Percentiles rank a stretch among this genome's conserved stretches.
phyloP scores from a whole-genome alignment of 2,797 vertebrate species.

The Oreortyx pictus region DNA sequence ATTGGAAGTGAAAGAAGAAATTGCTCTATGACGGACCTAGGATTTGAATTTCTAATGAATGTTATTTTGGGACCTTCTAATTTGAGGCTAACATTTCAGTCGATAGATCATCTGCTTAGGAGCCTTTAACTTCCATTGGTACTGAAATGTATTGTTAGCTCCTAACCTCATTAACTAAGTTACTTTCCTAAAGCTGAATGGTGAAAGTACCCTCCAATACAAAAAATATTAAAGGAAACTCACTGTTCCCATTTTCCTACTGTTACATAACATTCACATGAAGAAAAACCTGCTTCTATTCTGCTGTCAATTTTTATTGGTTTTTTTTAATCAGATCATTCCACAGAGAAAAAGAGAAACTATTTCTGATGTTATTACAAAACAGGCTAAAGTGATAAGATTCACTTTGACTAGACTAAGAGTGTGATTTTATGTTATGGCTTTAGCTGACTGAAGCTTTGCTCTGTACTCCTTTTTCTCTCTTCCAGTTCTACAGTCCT shows the following conservation, averaged over 20 bases:
- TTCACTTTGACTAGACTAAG: background rate
- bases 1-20: background rate
- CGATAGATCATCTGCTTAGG: background rate
- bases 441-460: background rate
- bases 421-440: background rate
- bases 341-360: background rate
- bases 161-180: background rate
- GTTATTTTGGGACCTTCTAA: background rate
- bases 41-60: background rate
- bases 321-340: background rate
- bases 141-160: background rate
- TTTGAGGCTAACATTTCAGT: background rate
- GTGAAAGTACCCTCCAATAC: background rate
- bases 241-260: background rate
- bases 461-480: background rate
- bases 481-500: background rate
- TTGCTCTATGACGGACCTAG: background rate
- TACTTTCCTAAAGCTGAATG: background rate
- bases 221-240: background rate
- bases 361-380: conserved; percentile 21
- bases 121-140: background rate
- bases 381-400: conserved; percentile 37
- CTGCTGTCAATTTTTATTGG: background rate
- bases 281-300: fast-evolving
- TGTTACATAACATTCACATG: background rate